Conservation (phyloP, 2,888 invertebrate species). For the Meiosimyza decipiens region DNA sequence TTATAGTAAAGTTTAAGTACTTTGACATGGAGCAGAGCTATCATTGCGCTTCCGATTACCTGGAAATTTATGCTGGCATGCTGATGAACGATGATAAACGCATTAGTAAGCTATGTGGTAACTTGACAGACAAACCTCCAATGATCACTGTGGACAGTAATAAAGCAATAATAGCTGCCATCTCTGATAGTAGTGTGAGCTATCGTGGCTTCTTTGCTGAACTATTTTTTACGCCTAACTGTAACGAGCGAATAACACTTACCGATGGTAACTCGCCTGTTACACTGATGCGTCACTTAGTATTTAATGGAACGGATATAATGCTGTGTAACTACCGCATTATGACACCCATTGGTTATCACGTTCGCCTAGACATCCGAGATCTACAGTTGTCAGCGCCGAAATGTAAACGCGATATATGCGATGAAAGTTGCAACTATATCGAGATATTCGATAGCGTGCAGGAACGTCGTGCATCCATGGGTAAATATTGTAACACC, state of each 20-base stretch:
- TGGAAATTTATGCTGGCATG: slow-evolving; percentile 73
- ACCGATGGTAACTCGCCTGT: slow-evolving; percentile 61
- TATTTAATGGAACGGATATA: slow-evolving; percentile 47
- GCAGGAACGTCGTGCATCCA: slow-evolving; percentile 67
- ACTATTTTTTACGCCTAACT: slow-evolving; percentile 75
- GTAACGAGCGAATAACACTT: slow-evolving; percentile 76
- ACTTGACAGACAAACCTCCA: slow-evolving; percentile 70
- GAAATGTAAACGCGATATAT: neutral
- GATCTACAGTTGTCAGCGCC: slow-evolving; percentile 67
- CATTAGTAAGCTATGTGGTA: slow-evolving; percentile 76
- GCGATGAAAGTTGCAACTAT: slow-evolving; percentile 71
- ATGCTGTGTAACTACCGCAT: slow-evolving; percentile 78
- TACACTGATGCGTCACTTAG: slow-evolving; percentile 54
- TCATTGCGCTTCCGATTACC: slow-evolving; percentile 72
- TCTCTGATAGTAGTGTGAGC: slow-evolving; percentile 65
- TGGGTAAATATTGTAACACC: slow-evolving; percentile 75
- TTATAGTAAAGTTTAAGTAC: slow-evolving; percentile 72
- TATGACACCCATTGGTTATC: slow-evolving; percentile 70
- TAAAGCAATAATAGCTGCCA: slow-evolving; percentile 70
- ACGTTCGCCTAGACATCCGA: slow-evolving; percentile 72
- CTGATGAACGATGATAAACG: slow-evolving; percentile 60
- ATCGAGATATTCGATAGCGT: slow-evolving; percentile 80
- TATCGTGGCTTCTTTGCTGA: slow-evolving; percentile 71
- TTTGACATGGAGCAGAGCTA: slow-evolving; percentile 70
- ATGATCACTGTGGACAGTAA: slow-evolving; percentile 72